These are phyloP conservation scores for Apamea monoglypha DNA, from an alignment of 2,888 invertebrate genomes.

Conservation along the genomic window DNA sequence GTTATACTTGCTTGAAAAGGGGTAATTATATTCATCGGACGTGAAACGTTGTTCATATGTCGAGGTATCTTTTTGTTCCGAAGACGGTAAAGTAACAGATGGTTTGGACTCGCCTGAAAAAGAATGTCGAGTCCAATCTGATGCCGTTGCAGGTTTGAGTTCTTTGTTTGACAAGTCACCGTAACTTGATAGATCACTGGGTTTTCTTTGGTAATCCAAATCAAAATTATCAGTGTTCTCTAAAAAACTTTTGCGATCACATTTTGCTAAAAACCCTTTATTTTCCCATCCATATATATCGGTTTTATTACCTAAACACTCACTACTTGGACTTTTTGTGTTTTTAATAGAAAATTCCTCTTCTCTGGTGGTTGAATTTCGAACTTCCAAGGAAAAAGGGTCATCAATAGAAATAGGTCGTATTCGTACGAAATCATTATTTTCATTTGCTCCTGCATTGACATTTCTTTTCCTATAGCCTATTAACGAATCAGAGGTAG, in stretches of 20 bases:
- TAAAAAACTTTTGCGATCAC: conserved; percentile 76
- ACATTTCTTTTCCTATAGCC: conserved; percentile 81
- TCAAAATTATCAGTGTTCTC: conserved; percentile 74
- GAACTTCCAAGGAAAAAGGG: conserved; percentile 84
- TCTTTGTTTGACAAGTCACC: conserved; percentile 71
- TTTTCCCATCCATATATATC: conserved; percentile 89
- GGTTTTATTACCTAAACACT: conserved; percentile 85
- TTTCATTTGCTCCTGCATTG: conserved; percentile 74
- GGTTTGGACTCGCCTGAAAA: conserved; percentile 84
- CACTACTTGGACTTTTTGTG: conserved; percentile 84
- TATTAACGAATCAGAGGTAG: conserved; percentile 86
- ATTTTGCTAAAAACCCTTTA: conserved; percentile 87
- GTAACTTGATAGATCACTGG: conserved; percentile 70
- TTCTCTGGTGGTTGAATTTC: conserved; percentile 71
- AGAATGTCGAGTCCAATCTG: conserved; percentile 82
- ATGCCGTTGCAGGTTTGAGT: conserved; percentile 70
- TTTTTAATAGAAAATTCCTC: conserved; percentile 75
- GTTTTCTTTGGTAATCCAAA: conserved; percentile 74
- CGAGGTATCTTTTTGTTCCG: conserved; percentile 81
- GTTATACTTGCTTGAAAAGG: conserved; percentile 84
- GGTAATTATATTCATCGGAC: conserved; percentile 83
- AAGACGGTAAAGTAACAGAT: conserved; percentile 80
- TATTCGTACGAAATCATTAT: conserved; percentile 80
- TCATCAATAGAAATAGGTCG: conserved; percentile 88
- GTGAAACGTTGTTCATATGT: conserved; percentile 79